Percentiles rank a stretch among this genome's conserved stretches.
Evolutionary conservation across 2,797 vertebrate genomes (phyloP).

Genomic region (Spea hammondii): DNA sequence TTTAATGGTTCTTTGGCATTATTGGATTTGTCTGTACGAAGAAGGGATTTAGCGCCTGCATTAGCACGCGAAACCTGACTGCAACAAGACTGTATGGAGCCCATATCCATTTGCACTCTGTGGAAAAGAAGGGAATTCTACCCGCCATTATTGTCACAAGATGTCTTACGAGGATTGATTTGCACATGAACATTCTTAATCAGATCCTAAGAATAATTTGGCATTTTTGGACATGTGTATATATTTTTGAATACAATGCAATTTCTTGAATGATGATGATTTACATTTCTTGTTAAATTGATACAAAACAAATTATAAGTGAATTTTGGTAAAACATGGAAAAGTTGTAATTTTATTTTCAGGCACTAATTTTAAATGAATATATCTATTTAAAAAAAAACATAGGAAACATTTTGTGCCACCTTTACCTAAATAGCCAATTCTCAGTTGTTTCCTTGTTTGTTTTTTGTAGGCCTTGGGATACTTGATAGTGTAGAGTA

Average conservation of each 20-base stretch:
- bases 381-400: no score
- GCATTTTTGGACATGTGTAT: conserved; percentile 21
- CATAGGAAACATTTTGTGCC: conserved; percentile 22
- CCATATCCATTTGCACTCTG: no score
- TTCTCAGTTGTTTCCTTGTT: not conserved
- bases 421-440: conserved; percentile 17
- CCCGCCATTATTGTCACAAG: conserved; percentile 7
- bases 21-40: not conserved
- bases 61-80: not conserved
- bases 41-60: not conserved
- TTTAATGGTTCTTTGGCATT: not conserved
- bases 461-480: not conserved
- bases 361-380: not conserved
- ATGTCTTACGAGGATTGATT: conserved; percentile 23
- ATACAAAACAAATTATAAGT: conserved; percentile 5
- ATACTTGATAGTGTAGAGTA: not conserved
- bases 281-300: conserved; percentile 7
- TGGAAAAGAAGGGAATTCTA: conserved; percentile 16
- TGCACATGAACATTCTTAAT: conserved; percentile 37
- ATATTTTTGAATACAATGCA: conserved; percentile 36
- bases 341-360: conserved; percentile 14
- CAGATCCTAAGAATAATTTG: conserved; percentile 20
- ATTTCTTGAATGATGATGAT: conserved; percentile 13
- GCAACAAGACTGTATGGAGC: not conserved
- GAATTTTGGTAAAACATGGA: conserved; percentile 15